Evolutionary conservation across 2,113 vertebrate species (phyloP), one percentile per base, ranked within the genome.

Genomic region (Ascaphus truei): DNA sequence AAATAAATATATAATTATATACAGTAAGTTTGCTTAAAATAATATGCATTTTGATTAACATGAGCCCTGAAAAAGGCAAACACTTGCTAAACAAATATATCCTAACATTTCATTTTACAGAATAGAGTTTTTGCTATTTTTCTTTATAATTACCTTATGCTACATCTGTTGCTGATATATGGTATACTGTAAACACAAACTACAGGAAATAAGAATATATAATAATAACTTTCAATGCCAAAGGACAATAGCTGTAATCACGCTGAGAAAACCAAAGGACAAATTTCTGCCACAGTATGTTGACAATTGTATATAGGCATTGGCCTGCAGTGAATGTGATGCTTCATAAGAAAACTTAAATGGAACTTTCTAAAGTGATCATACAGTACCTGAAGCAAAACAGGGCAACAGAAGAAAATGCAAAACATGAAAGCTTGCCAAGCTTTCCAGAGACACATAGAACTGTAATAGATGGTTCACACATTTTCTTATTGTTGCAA

Each of bases 201-300:
- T 52, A 61, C 25, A 41, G 31, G 43, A 61, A 69, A 57, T 30
- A 61, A 59, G 59, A 68, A 60, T 39, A 43, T 36, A 22, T 33
- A 68, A 68, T 68, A 69, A 69, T 69, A 29, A 61, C 25, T 41
- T 69, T 51, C 34, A 60, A n/a, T 25, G 56, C 67, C 25, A 60
- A 60, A 52, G 67, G 57, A 52, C 56, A 60, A 29, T 25, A 52
- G 27, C 43, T 60, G 23, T 16, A 53, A 7, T 22, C 67, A 69
- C 16, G 27, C 67, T 69, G 56, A 61, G 57, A 58, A 61, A 69
- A 61, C 31, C 33, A 61, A 69, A 69, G 66, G 47, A 41, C 33
- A 69, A 15, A 61, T 50, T 52, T 39, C 33, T 61, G 57, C 45
- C 56, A 61, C 45, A 61, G 45, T 51, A 61, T 61, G 67, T 69